These are phyloP conservation scores for Brachionus calyciflorus DNA, from an alignment of 1,140 invertebrate genomes.

Conservation along the genomic window DNA sequence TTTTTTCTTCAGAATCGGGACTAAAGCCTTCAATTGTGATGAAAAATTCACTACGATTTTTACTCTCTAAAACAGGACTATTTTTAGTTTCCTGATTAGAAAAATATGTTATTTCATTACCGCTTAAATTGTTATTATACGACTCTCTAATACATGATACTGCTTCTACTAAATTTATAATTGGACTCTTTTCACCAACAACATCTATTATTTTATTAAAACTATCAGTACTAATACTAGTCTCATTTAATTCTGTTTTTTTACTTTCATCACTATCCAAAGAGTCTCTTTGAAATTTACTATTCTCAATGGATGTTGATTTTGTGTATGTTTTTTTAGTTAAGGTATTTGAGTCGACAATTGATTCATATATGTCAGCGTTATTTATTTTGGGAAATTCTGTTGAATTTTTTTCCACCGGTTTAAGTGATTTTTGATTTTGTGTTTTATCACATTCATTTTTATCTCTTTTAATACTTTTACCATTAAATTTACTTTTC, in stretches of 20 bases:
- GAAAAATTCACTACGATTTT: constrained; percentile 26
- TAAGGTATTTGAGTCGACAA: constrained; percentile 4
- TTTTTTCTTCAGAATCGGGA: not conserved
- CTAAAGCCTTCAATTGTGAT: not conserved
- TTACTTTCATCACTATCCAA: not conserved
- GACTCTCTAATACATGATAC: constrained; percentile 1
- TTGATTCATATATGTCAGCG: constrained; percentile 44
- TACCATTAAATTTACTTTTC: constrained; percentile 34
- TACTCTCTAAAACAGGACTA: not conserved
- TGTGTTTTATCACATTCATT: not conserved
- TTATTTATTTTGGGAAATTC: not conserved
- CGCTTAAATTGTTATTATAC: constrained; percentile 39
- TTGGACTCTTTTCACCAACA: not conserved
- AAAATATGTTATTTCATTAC: constrained; percentile 11
- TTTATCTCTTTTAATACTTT: not conserved
- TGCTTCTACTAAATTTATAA: not conserved
- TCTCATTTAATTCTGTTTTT: constrained; percentile 1
- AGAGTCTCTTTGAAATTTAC: not conserved
- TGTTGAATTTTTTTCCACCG: not conserved
- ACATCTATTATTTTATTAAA: not conserved
- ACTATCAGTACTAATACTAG: not conserved
- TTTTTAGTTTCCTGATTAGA: not conserved
- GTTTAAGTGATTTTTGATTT: not conserved
- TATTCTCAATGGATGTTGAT: not conserved
- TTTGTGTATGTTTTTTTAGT: constrained; percentile 4